Evolutionary conservation across 2,888 invertebrate genomes (phyloP).

Genomic region (Eupithecia centaureata): DNA sequence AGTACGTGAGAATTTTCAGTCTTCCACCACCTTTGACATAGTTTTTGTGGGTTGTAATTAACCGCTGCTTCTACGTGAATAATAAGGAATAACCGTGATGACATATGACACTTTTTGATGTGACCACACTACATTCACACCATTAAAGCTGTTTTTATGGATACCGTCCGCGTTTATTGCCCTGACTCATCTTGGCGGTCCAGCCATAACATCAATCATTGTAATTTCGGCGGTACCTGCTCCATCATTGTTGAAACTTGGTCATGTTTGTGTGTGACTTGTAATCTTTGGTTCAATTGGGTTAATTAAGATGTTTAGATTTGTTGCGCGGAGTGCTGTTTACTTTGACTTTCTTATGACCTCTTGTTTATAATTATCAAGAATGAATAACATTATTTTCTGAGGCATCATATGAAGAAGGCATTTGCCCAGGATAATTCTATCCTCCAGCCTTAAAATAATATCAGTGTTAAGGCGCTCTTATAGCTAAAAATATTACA

Average conservation of each 20-base stretch:
- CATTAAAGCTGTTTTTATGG: conserved; percentile 62
- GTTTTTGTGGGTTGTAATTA: conserved; percentile 67
- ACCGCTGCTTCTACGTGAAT: conserved; percentile 56
- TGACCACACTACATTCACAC: conserved; percentile 60
- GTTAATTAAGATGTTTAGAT: conserved; percentile 32
- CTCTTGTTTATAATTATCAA: too few species aligned
- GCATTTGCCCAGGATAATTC: background rate
- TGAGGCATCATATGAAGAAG: too few species aligned
- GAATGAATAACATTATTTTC: too few species aligned
- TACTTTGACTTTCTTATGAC: background rate
- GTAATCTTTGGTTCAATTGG: conserved; percentile 28
- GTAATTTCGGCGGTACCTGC: conserved; percentile 38
- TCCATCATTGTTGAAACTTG: conserved; percentile 35
- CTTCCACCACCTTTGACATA: conserved; percentile 69
- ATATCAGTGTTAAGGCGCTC: too few species aligned
- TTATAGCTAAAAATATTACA: background rate
- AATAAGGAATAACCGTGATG: conserved; percentile 44
- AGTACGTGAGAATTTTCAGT: conserved; percentile 62
- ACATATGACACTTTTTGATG: conserved; percentile 49
- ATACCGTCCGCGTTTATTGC: conserved; percentile 48
- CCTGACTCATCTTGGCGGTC: conserved; percentile 59
- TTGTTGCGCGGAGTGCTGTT: background rate
- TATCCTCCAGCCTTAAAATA: too few species aligned
- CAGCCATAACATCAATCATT: conserved; percentile 43
- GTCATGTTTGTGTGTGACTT: conserved; percentile 23